Evolutionary conservation across 2,113 vertebrate species (phyloP), one percentile per base, ranked within the genome.

Genomic region (Cyprinodon tularosa): DNA sequence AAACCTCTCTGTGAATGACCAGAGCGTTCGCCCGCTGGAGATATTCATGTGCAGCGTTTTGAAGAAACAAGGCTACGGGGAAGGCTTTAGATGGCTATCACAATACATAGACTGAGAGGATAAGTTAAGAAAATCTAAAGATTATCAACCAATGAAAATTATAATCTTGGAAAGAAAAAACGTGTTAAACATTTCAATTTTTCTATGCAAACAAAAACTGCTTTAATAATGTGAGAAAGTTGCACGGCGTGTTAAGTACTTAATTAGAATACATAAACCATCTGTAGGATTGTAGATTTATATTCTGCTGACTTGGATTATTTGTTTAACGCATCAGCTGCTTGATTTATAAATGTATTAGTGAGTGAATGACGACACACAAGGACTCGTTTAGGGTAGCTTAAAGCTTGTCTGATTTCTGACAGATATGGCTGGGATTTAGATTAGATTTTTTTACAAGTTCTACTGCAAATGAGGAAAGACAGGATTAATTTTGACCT

Each of bases 41-140:
- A 96, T 99, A 81, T 99, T 98, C 91, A 99, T 98, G 97, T 98
- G 97, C 95, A 98, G 97, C 6, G 96, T 99, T 90, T 93, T 98
- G 84, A 98, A 97, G 89, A 95, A 94, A 77, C 97, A 99, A 94
- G 98, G 97, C 87, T 98, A 98, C 1, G 97, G 97, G 1, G 96
- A 99, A 88, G 97, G 97, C 67, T 99, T 98, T 92, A 94, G 97
- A 74, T 99, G 97, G 98, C 94, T 99, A 76, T 97, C 97, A 0
- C 97, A 98, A 92, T 98, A 99, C 86, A 97, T 98, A 48, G 97
- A 99, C 95, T 99, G 96, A 97, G 68, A 48, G 1, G 38, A 62
- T 29, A 29, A 29, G 29, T 29, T 29, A 29, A 29, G 29, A 29
- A 29, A 29, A 29, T 29, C 29, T 29, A 29, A 66, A 66, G 62